Conservation (phyloP, 2,888 invertebrate species). For the Drosophila sordidula region DNA sequence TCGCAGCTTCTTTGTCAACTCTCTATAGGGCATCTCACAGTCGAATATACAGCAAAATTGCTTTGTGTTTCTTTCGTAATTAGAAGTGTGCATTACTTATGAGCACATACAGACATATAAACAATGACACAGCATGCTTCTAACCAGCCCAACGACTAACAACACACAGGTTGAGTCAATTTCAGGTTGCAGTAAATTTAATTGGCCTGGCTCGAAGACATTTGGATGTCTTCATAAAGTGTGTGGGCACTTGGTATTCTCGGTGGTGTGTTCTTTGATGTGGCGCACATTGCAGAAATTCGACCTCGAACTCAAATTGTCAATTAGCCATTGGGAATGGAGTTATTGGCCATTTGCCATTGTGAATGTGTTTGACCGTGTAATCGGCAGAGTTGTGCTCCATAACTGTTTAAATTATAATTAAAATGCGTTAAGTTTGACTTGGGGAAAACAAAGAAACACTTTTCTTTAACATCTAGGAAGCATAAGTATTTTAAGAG, state of each 20-base stretch:
- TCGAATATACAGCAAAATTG: neutral
- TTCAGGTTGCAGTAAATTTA: conserved; percentile 38
- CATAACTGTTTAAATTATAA: neutral
- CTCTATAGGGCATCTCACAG: neutral
- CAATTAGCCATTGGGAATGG: conserved; percentile 40
- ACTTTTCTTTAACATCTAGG: no score
- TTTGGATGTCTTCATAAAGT: conserved; percentile 16
- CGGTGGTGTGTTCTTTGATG: conserved; percentile 21
- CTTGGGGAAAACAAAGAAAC: neutral
- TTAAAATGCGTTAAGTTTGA: neutral
- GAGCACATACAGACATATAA: conserved; percentile 22
- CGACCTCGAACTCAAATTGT: conserved; percentile 7
- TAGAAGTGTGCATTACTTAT: conserved; percentile 39
- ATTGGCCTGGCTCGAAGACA: conserved; percentile 33
- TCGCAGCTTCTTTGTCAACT: no score
- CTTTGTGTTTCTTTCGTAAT: conserved; percentile 18
- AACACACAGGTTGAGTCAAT: neutral
- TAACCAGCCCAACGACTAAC: neutral
- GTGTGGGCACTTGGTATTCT: conserved; percentile 24
- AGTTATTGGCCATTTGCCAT: conserved; percentile 1
- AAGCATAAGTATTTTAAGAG: neutral
- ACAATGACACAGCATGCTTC: conserved; percentile 8
- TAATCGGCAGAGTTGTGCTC: conserved; percentile 13
- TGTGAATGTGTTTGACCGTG: conserved; percentile 7
- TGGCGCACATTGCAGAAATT: conserved; percentile 13